Evolutionary conservation across 1,140 invertebrate species (phyloP).

Genomic region (Neodiprion virginianus): DNA sequence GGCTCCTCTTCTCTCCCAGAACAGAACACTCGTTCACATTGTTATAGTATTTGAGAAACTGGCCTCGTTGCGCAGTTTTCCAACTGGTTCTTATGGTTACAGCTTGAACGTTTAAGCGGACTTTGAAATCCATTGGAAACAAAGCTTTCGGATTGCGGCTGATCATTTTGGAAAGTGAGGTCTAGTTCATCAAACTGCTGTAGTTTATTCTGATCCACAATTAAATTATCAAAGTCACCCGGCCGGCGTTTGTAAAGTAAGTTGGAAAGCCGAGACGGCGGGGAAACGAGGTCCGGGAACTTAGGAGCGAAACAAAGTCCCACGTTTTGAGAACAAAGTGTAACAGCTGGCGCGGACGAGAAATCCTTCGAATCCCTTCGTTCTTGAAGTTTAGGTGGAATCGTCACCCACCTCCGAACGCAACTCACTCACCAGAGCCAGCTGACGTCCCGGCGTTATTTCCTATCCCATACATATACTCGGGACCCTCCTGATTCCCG

Average conservation of each 20-base stretch:
- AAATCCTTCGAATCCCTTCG: constrained; percentile 25
- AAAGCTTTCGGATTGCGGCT: no score
- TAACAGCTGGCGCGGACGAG: constrained; percentile 39
- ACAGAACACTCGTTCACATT: not conserved
- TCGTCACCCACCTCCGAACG: constrained; percentile 24
- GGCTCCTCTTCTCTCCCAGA: not conserved
- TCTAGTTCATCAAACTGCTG: not conserved
- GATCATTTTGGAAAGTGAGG: no score
- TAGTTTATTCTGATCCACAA: not conserved
- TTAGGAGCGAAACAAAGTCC: constrained; percentile 34
- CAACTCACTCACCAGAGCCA: constrained; percentile 39
- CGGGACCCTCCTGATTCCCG: not conserved
- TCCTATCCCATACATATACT: not conserved
- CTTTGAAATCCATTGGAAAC: no score
- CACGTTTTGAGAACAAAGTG: constrained; percentile 26
- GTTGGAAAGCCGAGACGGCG: constrained; percentile 13
- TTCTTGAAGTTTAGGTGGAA: constrained; percentile 32
- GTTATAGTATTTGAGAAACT: not conserved
- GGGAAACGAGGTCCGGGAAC: constrained; percentile 19
- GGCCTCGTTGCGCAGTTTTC: not conserved
- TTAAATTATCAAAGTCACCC: not conserved
- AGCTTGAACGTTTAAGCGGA: no score
- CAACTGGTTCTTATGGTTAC: no score
- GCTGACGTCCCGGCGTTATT: constrained; percentile 37
- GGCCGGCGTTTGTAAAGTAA: not conserved